A percentile compares a stretch with the other conserved stretches of the same genome.
phyloP scores from a whole-genome alignment of 37 sponge, comb jelly and placozoan species.

The Aplysina aerophoba region DNA sequence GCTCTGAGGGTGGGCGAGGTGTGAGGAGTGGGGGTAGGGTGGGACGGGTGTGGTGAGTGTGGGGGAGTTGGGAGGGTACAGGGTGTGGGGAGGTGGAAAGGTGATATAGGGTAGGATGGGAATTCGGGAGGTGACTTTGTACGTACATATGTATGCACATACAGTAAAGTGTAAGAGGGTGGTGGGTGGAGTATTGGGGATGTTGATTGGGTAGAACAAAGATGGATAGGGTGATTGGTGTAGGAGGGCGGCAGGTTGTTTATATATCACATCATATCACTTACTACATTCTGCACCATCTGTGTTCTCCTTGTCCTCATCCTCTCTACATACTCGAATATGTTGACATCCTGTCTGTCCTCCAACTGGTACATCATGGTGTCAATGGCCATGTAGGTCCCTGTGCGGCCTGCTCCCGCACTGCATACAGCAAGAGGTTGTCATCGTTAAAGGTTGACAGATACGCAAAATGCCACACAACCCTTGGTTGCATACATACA shows the following conservation, averaged over 20 bases:
- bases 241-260: no score
- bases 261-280: neutral
- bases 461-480: no score
- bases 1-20: slow-evolving; percentile 35
- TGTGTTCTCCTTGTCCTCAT: slow-evolving; percentile 72
- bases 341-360: slow-evolving; percentile 48
- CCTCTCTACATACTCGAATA: slow-evolving; percentile 36
- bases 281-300: slow-evolving; percentile 73
- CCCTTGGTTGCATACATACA: neutral
- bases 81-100: neutral
- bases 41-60: neutral
- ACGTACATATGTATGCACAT: no score
- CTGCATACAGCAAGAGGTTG: slow-evolving; percentile 23
- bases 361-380: slow-evolving; percentile 49
- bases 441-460: no score
- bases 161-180: no score
- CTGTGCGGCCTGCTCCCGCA: slow-evolving; percentile 88
- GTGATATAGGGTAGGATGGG: no score
- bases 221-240: no score
- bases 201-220: no score
- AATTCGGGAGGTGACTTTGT: no score
- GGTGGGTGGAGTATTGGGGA: no score
- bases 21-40: no score
- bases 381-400: slow-evolving; percentile 70
- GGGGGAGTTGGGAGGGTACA: neutral